Percentiles rank a stretch among this genome's conserved stretches.
Evolutionary conservation across 2,113 vertebrate genomes (phyloP).

Genomic region (Xerus inauris): DNA sequence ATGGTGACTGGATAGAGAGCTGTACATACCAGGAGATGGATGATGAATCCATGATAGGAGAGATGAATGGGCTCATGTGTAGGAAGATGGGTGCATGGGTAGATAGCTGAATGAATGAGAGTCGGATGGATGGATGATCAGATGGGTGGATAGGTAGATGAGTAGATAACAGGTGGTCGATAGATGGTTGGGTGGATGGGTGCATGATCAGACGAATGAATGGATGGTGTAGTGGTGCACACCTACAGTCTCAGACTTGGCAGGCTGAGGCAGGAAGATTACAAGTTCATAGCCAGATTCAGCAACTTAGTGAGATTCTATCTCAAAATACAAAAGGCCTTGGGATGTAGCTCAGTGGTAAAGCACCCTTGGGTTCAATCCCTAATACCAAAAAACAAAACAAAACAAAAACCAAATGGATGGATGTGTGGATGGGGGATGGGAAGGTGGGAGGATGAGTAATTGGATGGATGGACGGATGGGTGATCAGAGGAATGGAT

Average conservation of each 20-base stretch:
- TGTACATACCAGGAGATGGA: fast-evolving
- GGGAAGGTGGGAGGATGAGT: fast-evolving
- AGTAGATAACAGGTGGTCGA: not conserved
- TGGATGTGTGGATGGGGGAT: not conserved
- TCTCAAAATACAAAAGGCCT: no score
- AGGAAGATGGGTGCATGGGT: fast-evolving
- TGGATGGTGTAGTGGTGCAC: no score
- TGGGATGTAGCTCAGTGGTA: no score
- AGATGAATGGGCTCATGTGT: no score
- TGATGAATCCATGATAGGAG: not conserved
- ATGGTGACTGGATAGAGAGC: fast-evolving
- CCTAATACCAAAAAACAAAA: no score
- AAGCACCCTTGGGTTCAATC: no score
- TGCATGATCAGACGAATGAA: fast-evolving
- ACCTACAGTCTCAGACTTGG: no score
- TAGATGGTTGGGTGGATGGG: not conserved
- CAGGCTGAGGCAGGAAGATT: no score
- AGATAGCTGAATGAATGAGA: fast-evolving
- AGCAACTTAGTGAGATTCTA: no score
- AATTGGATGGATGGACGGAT: not conserved
- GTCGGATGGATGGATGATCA: not conserved
- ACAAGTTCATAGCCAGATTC: no score
- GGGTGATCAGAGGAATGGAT: not conserved
- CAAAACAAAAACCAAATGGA: no score
- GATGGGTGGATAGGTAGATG: no score